Evolutionary conservation across 2,797 vertebrate species (phyloP).

Genomic region (Cichlasoma orientale): DNA sequence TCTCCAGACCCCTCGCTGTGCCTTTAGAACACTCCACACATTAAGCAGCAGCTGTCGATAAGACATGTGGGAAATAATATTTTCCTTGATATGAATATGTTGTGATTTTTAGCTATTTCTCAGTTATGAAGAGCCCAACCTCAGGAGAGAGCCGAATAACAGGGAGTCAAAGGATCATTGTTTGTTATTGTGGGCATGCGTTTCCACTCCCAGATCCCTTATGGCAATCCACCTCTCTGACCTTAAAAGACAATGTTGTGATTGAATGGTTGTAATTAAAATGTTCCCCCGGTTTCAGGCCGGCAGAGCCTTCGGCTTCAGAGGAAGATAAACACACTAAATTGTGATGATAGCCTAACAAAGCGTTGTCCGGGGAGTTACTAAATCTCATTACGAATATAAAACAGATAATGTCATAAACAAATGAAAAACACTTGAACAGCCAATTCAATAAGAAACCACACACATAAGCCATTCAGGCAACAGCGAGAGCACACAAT

Average conservation of each 20-base stretch:
- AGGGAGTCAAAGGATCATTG: slow-evolving; percentile 48
- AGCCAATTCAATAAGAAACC: slow-evolving; percentile 41
- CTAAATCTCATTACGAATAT: slow-evolving; percentile 44
- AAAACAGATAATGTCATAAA: slow-evolving; percentile 51
- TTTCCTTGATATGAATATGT: slow-evolving; percentile 18
- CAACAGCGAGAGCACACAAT: slow-evolving; percentile 44
- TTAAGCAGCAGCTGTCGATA: slow-evolving; percentile 31
- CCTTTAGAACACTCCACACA: background rate
- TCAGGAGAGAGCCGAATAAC: slow-evolving; percentile 49
- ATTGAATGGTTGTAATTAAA: slow-evolving; percentile 79
- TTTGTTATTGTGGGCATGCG: slow-evolving; percentile 67
- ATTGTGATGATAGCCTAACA: slow-evolving; percentile 40
- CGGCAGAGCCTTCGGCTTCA: slow-evolving; percentile 26
- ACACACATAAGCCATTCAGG: slow-evolving; percentile 20
- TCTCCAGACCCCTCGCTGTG: slow-evolving; percentile 6
- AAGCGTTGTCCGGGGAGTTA: slow-evolving; percentile 37
- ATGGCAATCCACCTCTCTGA: slow-evolving; percentile 55
- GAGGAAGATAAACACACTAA: slow-evolving; percentile 68
- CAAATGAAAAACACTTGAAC: slow-evolving; percentile 25
- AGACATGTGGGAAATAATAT: slow-evolving; percentile 11
- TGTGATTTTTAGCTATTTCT: slow-evolving; percentile 20
- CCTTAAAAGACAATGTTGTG: slow-evolving; percentile 69
- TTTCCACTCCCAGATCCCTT: slow-evolving; percentile 47
- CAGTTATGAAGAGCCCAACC: slow-evolving; percentile 11
- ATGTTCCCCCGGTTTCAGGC: slow-evolving; percentile 54